Evolutionary conservation across 1,140 invertebrate genomes (phyloP).

Genomic region (Solenopsis fugax): DNA sequence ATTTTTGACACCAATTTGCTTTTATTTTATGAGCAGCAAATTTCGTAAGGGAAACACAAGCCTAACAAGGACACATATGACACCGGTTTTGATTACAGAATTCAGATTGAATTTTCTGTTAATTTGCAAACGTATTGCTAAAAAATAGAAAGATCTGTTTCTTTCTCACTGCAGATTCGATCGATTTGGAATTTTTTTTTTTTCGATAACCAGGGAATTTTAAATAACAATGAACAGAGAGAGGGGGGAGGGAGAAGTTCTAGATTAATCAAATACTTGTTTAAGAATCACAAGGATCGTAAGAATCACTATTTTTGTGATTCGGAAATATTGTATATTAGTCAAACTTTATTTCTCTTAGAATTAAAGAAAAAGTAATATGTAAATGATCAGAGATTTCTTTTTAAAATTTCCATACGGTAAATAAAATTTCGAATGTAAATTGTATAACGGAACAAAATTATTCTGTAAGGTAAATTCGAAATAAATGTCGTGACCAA

Average conservation of each 20-base stretch:
- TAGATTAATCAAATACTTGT: too few species aligned
- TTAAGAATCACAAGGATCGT: not conserved
- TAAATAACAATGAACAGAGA: not conserved
- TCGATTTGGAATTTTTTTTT: not conserved
- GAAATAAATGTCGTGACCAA: not conserved
- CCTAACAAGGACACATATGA: too few species aligned
- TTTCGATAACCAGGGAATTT: not conserved
- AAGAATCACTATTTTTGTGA: not conserved
- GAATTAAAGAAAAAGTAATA: not conserved
- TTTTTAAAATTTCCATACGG: not conserved
- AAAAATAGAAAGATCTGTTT: not conserved
- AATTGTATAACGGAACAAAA: not conserved
- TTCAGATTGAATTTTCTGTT: too few species aligned
- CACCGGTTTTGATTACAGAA: too few species aligned
- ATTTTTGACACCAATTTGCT: too few species aligned
- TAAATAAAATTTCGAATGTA: constrained; percentile 1
- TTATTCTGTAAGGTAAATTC: not conserved
- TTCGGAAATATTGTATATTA: not conserved
- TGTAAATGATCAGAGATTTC: not conserved
- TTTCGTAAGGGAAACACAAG: too few species aligned
- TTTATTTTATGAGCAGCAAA: too few species aligned
- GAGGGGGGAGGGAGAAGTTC: too few species aligned
- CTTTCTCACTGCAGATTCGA: not conserved
- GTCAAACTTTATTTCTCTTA: not conserved
- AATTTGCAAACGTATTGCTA: not conserved